Percentiles rank a stretch among this genome's conserved stretches.
Conservation (phyloP, 2,797 vertebrate genomes). For the Danio aesculapii region DNA sequence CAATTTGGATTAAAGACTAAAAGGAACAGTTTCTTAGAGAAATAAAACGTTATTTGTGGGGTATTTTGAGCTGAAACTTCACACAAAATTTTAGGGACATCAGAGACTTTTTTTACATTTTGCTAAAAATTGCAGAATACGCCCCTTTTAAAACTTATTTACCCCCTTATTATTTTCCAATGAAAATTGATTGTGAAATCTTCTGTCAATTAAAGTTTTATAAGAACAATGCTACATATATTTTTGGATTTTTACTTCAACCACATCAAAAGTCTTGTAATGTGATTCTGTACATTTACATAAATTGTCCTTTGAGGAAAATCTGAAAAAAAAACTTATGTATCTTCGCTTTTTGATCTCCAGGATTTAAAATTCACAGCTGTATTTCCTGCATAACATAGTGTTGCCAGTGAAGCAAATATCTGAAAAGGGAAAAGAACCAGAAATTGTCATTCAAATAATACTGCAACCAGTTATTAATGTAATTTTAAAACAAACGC, state of each 20-base stretch:
- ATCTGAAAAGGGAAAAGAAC: constrained; percentile 65
- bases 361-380: constrained; percentile 87
- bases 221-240: background rate
- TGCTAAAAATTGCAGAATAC: no score
- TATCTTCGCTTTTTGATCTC: constrained; percentile 75
- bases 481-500: background rate
- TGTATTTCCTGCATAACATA: constrained; percentile 87
- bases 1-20: no score
- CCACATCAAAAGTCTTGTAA: background rate
- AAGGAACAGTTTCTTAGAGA: no score
- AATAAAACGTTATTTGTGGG: no score
- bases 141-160: no score
- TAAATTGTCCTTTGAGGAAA: background rate
- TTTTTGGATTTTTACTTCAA: background rate
- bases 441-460: background rate
- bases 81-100: no score
- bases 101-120: no score
- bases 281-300: background rate
- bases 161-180: background rate
- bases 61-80: no score
- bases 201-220: background rate
- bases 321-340: background rate
- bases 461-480: background rate
- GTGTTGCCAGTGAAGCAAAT: constrained; percentile 80
- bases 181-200: background rate